Conservation (phyloP, 2,797 vertebrate species). For the Diceros bicornis region DNA sequence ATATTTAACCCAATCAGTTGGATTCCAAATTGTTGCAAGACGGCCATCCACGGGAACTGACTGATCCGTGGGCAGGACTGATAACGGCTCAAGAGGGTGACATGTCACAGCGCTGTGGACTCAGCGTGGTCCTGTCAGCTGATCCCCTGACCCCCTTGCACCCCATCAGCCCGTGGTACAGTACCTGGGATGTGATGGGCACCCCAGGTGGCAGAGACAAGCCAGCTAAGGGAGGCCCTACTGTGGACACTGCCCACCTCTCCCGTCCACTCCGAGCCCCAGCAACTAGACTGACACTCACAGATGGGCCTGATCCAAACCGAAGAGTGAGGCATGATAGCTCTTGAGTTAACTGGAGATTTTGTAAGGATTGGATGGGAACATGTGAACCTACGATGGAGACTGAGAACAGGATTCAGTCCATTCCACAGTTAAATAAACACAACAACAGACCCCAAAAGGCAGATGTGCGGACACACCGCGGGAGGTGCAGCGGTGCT, state of each 20-base stretch:
- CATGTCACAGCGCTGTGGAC: neutral
- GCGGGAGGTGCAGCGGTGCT: neutral
- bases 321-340: neutral
- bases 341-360: neutral
- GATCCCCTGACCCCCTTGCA: neutral
- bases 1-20: neutral
- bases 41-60: neutral
- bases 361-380: neutral
- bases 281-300: neutral
- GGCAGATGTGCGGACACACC: fast-evolving
- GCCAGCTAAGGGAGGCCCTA: neutral
- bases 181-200: neutral
- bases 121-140: neutral
- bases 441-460: neutral
- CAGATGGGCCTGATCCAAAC: neutral
- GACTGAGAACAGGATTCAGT: neutral
- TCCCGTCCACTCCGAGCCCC: neutral
- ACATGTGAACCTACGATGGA: fast-evolving
- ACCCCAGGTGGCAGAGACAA: neutral
- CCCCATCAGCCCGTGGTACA: fast-evolving
- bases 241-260: neutral
- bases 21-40: neutral
- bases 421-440: neutral
- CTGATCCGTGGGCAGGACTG: neutral
- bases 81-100: neutral